Conservation (phyloP, 2,888 invertebrate genomes). For the Hipparchia semele region DNA sequence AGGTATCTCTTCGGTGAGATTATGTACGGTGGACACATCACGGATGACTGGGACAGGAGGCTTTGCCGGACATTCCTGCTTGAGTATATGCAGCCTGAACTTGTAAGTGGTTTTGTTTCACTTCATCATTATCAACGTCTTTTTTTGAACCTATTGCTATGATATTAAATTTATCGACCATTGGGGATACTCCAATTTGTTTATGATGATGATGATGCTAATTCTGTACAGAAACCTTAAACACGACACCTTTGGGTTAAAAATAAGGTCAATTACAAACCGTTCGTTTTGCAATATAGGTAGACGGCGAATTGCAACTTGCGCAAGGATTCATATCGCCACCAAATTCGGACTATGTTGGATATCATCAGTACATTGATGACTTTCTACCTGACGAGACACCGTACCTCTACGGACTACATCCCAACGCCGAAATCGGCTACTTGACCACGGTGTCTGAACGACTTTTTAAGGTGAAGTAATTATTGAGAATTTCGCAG, state of each 20-base stretch:
- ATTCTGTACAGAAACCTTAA: background rate
- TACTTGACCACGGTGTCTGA: slow-evolving; percentile 94
- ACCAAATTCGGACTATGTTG: slow-evolving; percentile 92
- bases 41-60: slow-evolving; percentile 97
- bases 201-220: background rate
- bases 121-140: background rate
- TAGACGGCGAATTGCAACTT: slow-evolving; percentile 92
- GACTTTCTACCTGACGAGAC: slow-evolving; percentile 93
- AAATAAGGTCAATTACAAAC: background rate
- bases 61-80: slow-evolving; percentile 93
- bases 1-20: slow-evolving; percentile 98
- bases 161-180: background rate
- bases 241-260: too few species aligned
- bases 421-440: slow-evolving; percentile 97
- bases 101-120: slow-evolving; percentile 70
- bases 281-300: slow-evolving; percentile 58
- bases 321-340: slow-evolving; percentile 94
- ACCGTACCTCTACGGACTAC: slow-evolving; percentile 95
- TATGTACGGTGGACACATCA: slow-evolving; percentile 99
- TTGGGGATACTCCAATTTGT: background rate
- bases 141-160: background rate
- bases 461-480: slow-evolving; percentile 86
- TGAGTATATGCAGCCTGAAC: slow-evolving; percentile 94
- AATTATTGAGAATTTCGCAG: background rate
- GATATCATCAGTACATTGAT: slow-evolving; percentile 95